A percentile compares a stretch with the other conserved stretches of the same genome.
phyloP scores from a whole-genome alignment of 2,888 invertebrate genomes.

The Drosophila demipolita region DNA sequence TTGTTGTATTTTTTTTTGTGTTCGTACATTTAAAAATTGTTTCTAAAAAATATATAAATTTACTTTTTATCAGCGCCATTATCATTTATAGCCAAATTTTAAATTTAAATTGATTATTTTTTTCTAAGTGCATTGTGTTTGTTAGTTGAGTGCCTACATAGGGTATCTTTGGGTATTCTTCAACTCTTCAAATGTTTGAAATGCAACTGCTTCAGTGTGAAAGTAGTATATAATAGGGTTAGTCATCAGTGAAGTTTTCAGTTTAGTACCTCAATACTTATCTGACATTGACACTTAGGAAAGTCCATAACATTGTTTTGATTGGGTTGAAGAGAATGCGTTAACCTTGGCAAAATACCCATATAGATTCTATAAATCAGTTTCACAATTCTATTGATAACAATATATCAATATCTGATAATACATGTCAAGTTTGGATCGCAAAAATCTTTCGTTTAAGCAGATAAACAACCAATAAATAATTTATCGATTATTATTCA shows the following conservation, averaged over 20 bases:
- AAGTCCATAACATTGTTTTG: not conserved
- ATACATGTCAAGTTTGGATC: not conserved
- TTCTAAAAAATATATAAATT: not conserved
- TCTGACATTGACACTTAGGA: not conserved
- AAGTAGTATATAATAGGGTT: not conserved
- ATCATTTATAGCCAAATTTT: not conserved
- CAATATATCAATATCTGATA: not conserved
- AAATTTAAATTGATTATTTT: not conserved
- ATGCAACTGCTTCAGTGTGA: slow-evolving; percentile 6
- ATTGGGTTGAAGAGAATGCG: not conserved
- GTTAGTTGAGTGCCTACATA: slow-evolving; percentile 6
- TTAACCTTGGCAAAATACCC: not conserved
- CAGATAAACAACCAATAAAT: not conserved
- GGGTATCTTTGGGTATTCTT: not conserved
- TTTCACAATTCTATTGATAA: not conserved
- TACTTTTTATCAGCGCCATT: not conserved
- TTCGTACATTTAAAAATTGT: not conserved
- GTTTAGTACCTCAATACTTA: not conserved
- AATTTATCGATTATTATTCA: not conserved
- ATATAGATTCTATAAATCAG: not conserved
- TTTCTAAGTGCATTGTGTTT: not conserved
- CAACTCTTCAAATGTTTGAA: not conserved
- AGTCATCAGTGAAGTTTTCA: not conserved
- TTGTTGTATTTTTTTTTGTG: not conserved
- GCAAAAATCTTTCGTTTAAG: not conserved